phyloP scores from a whole-genome alignment of 2,888 invertebrate genomes.

The Perdita meconis region DNA sequence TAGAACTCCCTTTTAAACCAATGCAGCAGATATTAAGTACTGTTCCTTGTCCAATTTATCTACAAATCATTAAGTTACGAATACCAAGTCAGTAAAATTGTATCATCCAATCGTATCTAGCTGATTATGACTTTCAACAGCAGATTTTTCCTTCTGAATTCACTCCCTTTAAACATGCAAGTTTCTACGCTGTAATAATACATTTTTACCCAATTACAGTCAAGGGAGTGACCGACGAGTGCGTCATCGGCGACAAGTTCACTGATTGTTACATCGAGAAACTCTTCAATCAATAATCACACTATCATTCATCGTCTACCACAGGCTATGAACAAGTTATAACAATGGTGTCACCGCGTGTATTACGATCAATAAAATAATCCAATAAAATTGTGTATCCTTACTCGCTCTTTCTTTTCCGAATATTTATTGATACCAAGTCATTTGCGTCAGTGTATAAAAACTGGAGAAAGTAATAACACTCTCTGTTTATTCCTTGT shows the following conservation, averaged over 20 bases:
- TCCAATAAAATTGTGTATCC: slow-evolving; percentile 2
- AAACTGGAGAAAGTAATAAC: too few relatives aligned
- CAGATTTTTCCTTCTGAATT: too few relatives aligned
- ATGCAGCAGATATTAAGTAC: too few relatives aligned
- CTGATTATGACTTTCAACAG: too few relatives aligned
- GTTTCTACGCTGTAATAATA: not conserved
- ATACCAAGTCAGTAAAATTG: too few relatives aligned
- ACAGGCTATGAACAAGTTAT: slow-evolving; percentile 18
- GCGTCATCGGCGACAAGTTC: slow-evolving; percentile 38
- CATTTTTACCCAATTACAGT: slow-evolving; percentile 19
- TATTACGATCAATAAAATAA: slow-evolving; percentile 29
- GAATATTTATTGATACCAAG: not conserved
- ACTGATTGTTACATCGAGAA: slow-evolving; percentile 48
- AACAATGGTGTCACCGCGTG: not conserved
- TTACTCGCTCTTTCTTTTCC: not conserved
- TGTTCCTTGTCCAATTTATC: too few relatives aligned
- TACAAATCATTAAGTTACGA: too few relatives aligned
- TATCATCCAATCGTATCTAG: too few relatives aligned
- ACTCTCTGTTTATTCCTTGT: too few relatives aligned
- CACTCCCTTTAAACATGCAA: not conserved
- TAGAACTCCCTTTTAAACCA: not conserved
- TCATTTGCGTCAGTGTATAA: not conserved
- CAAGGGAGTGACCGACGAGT: slow-evolving; percentile 32
- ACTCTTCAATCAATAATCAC: slow-evolving; percentile 10
- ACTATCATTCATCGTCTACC: not conserved